Base-by-base conservation (phyloP, 1,140 invertebrate genomes). In the Aphelinus atriplicis region DNA sequence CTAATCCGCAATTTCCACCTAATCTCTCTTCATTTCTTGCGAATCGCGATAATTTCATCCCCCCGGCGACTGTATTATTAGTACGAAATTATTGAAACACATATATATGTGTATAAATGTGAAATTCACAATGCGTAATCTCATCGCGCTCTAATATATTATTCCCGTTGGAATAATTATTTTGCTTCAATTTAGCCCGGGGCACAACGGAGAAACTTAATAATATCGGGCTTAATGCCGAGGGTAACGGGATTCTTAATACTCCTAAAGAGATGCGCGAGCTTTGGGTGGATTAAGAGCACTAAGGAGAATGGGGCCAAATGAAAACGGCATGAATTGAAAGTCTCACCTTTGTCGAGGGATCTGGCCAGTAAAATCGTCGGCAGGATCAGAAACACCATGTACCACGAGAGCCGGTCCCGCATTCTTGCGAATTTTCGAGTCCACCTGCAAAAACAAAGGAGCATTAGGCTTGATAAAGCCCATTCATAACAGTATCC, bases 401-500 rank as follows among this genome's bases (percentile, higher is more conserved):
- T 88, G 81, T 88, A 88, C 87, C 87, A 88, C 50, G 87, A 87
- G 69, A 88, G 84, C 80, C 87, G 86, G 82, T 88, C 87, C 83
- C 86, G 85, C 87, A 88, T 88, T 82, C 80, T 87, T 77, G 82
- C 79, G 77, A 81, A 78, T 79, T 84, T 82, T 76, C 76, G 68
- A 77, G 78, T 81, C 78, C 81, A 79, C 80, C 84, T 85, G 80
- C 6, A 82, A 79, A 9, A 53, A 53, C 51, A 9, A 4, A 9
- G 4, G 4, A 53, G 51, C 51, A 53, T 9, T 6, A 53, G 51
- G 51, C 51, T 9, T 6, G 9, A 53, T 9, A 4, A 9, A 53
- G 9, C 26, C 26, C 26, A 26, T 26, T 26, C 26, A 26, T 26
- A 26, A 26, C 26, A 26, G 26, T 26, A 26, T 26, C 26, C 26